Percentiles rank a stretch among this genome's conserved stretches.
Evolutionary conservation across 1,140 invertebrate species (phyloP).

Genomic region (Idris sp.): DNA sequence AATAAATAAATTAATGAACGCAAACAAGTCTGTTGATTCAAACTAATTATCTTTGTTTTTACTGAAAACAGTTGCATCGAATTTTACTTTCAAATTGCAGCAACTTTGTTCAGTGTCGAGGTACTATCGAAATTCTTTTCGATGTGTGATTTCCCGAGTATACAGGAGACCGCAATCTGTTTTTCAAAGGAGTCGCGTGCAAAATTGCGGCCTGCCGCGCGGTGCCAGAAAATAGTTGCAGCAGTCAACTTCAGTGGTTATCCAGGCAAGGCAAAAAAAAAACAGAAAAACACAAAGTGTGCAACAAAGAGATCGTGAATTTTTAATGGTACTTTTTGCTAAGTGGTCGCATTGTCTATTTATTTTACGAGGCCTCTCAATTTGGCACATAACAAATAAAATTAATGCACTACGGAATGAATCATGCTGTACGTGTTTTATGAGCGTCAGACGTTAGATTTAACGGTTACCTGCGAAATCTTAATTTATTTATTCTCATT

Average conservation of each 20-base stretch:
- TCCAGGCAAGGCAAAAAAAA: too few species aligned
- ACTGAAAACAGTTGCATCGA: too few species aligned
- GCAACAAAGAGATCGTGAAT: slow-evolving; percentile 21
- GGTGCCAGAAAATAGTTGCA: slow-evolving; percentile 1
- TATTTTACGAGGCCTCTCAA: slow-evolving; percentile 3
- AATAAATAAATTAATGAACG: too few species aligned
- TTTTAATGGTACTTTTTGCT: slow-evolving; percentile 21
- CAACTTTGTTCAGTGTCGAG: slow-evolving; percentile 1
- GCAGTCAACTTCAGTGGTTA: slow-evolving; percentile 19
- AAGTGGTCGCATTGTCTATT: slow-evolving; percentile 1
- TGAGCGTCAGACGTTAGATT: not conserved
- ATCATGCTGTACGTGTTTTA: slow-evolving; percentile 1
- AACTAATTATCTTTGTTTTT: too few species aligned
- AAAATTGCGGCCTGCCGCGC: slow-evolving; percentile 1
- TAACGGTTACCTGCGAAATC: not conserved
- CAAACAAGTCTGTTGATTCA: too few species aligned
- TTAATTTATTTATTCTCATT: not conserved
- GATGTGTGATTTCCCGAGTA: slow-evolving; percentile 1
- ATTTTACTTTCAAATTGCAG: too few species aligned
- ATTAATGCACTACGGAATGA: slow-evolving; percentile 13
- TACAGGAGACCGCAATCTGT: slow-evolving; percentile 1
- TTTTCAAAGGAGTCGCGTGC: slow-evolving; percentile 2
- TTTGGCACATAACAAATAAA: slow-evolving; percentile 46
- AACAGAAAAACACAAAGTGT: too few species aligned
- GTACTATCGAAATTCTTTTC: not conserved